Percentiles rank a stretch among this genome's conserved stretches.
phyloP scores from a whole-genome alignment of 2,797 vertebrate genomes.

The Oreochromis grahami region DNA sequence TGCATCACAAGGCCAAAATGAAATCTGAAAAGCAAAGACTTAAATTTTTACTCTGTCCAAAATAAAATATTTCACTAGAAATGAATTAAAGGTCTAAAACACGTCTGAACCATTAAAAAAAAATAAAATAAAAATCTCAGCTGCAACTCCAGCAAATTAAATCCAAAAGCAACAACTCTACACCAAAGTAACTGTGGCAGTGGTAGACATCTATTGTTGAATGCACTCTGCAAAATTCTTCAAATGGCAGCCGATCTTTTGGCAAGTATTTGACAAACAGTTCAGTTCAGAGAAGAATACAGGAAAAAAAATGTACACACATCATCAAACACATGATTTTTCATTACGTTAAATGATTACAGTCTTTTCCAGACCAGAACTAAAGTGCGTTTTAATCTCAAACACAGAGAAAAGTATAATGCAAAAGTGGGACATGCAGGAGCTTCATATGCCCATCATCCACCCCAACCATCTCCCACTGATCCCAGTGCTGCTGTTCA shows the following conservation, averaged over 20 bases:
- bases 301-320: accelerated
- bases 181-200: background rate
- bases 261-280: background rate
- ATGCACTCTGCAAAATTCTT: background rate
- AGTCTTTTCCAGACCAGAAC: background rate
- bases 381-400: background rate
- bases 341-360: background rate
- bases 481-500: background rate
- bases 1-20: background rate
- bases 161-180: background rate
- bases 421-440: background rate
- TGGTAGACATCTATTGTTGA: background rate
- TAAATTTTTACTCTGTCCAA: background rate
- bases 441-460: background rate
- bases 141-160: background rate
- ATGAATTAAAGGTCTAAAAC: background rate
- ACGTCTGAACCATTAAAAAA: background rate
- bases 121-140: background rate
- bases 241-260: background rate
- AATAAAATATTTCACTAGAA: background rate
- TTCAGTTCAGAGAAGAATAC: background rate
- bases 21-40: background rate
- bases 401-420: background rate
- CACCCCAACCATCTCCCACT: background rate
- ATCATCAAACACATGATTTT: background rate